These are phyloP conservation scores for Pterocles orientalis DNA, from an alignment of 2,113 vertebrate species.

Conservation along the genomic window DNA sequence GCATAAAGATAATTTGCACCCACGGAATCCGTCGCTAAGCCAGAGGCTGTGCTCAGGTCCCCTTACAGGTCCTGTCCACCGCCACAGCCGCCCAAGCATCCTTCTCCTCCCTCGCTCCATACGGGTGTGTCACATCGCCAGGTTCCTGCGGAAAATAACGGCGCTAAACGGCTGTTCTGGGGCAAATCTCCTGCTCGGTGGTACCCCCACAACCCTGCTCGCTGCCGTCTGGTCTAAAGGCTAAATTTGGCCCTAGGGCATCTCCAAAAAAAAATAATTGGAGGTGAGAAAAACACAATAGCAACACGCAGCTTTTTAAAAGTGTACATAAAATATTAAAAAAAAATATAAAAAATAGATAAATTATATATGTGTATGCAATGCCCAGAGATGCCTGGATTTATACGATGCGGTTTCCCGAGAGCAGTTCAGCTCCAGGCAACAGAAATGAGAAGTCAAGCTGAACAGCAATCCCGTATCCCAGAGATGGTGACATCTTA, in stretches of 20 bases:
- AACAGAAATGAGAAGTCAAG: slow-evolving; percentile 54
- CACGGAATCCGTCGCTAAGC: not conserved
- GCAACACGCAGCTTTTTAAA: slow-evolving; percentile 47
- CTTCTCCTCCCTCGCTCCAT: not conserved
- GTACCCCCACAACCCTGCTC: not conserved
- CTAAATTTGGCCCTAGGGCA: not conserved
- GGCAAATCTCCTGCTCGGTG: not conserved
- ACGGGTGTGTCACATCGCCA: not conserved
- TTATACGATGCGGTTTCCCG: slow-evolving; percentile 16
- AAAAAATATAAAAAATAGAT: slow-evolving; percentile 11
- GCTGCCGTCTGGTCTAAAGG: not conserved
- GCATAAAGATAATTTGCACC: slow-evolving; percentile 34
- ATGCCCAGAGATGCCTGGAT: slow-evolving; percentile 47
- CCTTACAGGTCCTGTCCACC: not conserved
- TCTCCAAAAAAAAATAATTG: slow-evolving; percentile 63
- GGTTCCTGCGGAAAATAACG: not conserved
- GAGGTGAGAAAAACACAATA: slow-evolving; percentile 50
- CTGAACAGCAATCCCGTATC: slow-evolving; percentile 44
- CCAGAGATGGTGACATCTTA: slow-evolving; percentile 66
- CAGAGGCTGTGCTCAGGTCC: not conserved
- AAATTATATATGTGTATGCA: slow-evolving; percentile 62
- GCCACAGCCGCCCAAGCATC: not conserved
- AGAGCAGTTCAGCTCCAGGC: slow-evolving; percentile 68
- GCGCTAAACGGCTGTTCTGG: not conserved
- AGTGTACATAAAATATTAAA: slow-evolving; percentile 58